A percentile compares a stretch with the other conserved stretches of the same genome.
These are phyloP conservation scores for Gonatopus flavifemur DNA, from an alignment of 1,140 invertebrate species.

Conservation along the genomic window DNA sequence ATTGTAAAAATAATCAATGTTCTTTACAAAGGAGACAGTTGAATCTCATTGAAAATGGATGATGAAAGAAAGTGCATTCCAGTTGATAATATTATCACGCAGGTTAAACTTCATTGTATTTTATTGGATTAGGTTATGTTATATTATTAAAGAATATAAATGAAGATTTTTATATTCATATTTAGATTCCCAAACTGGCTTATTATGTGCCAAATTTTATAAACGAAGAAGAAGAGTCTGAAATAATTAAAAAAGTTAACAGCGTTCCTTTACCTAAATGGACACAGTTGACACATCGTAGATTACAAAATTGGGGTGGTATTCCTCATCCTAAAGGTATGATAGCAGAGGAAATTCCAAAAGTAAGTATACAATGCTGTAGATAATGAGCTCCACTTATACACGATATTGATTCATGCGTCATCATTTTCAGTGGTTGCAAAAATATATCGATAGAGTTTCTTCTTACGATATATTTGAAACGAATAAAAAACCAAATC, in stretches of 20 bases:
- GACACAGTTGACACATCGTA: slow-evolving; percentile 87
- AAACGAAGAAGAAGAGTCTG: slow-evolving; percentile 75
- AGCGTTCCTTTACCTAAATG: slow-evolving; percentile 90
- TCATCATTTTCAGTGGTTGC: slow-evolving; percentile 81
- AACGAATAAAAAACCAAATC: slow-evolving; percentile 78
- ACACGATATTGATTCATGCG: too few species aligned
- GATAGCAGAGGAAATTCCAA: slow-evolving; percentile 87
- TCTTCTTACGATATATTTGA: slow-evolving; percentile 73
- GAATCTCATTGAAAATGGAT: too few species aligned
- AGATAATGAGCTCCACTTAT: too few species aligned
- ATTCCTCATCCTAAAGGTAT: slow-evolving; percentile 91
- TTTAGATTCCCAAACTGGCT: slow-evolving; percentile 69
- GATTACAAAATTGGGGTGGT: slow-evolving; percentile 96
- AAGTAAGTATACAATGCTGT: slow-evolving; percentile 45
- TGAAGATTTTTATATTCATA: slow-evolving; percentile 5
- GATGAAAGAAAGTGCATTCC: too few species aligned
- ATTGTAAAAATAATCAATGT: too few species aligned
- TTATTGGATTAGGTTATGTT: too few species aligned
- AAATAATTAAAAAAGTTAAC: slow-evolving; percentile 74
- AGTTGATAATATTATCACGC: too few species aligned
- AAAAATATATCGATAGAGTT: slow-evolving; percentile 74
- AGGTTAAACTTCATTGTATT: too few species aligned
- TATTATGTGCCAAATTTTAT: slow-evolving; percentile 94
- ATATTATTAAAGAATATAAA: not conserved
- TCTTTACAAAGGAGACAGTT: too few species aligned